Base-by-base conservation (phyloP, 1,140 invertebrate genomes). In the Polypedilum pembai region DNA sequence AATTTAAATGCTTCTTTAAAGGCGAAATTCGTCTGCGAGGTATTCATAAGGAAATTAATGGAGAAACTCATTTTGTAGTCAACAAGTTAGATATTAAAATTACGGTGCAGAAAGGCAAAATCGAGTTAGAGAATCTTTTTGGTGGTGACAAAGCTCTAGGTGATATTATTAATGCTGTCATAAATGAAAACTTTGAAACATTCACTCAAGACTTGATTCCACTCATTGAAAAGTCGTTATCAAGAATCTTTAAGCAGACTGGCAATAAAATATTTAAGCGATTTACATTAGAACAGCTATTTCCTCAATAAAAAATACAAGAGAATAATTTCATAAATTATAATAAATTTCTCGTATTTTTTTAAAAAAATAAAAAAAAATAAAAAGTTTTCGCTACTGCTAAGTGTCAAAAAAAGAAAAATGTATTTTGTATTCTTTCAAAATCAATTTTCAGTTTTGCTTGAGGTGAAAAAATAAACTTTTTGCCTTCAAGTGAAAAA, bases 41-140 rank as follows among this genome's bases (percentile, higher is more conserved):
- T 8, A 3, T 73, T 73, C 20, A 74, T n/a, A 65, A 73, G 63
- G 18, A n/a, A 75, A 21, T 74, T 33, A 79, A 86, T 75, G 87
- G 85, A 12, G 76, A 83, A 1, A 82, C 85, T n/a, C 86, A 87
- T 74, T 41, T 89, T 8, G 78, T 79, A 18, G 81, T 88, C n/a
- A 82, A 79, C 17, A 83, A 85, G 1, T 85, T 88, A 73, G 78
- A 80, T 0, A 76, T 90, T 18, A 87, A 86, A 78, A 83, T 89
- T 41, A 80, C 83, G 18, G 84, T 89, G 3, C 85, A 85, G 12
- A 84, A 84, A 41, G 88, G 88, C 7, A 79, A 77, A 4, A 76
- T 89, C 1, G 79, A 83, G 17, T 78, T 90, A 20, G 84, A 87
- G 0, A 89, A 90, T 80, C 80, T 90, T 1, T 90, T 90, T 73